Evolutionary conservation across 2,113 vertebrate genomes (phyloP).

Genomic region (Anthoscopus minutus): DNA sequence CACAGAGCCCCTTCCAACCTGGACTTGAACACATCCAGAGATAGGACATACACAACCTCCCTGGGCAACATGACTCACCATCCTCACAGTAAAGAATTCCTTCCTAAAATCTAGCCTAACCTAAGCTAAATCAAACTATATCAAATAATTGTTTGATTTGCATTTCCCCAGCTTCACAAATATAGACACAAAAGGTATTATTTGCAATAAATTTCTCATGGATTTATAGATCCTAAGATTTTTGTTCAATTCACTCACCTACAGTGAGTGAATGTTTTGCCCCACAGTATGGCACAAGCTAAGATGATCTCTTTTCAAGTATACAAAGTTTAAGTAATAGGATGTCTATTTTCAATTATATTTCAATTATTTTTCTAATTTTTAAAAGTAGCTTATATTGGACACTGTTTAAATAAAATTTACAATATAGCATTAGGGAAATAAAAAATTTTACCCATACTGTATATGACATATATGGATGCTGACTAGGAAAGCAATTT

Average conservation of each 20-base stretch:
- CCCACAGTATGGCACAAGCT: not conserved
- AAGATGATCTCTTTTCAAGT: not conserved
- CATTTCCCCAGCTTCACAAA: not conserved
- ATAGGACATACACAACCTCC: too few species aligned
- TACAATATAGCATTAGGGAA: not conserved
- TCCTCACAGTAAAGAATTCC: not conserved
- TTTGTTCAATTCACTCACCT: not conserved
- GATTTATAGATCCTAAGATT: not conserved
- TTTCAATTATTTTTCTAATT: not conserved
- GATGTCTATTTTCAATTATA: not conserved
- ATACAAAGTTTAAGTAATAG: not conserved
- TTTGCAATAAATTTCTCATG: not conserved
- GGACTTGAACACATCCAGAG: not conserved
- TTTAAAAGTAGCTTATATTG: not conserved
- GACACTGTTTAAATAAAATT: not conserved
- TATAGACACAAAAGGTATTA: not conserved
- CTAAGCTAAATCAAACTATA: not conserved
- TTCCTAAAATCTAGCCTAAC: not conserved
- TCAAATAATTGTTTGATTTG: not conserved
- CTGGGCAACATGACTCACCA: not conserved
- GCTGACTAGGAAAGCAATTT: conserved; percentile 16
- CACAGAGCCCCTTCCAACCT: not conserved
- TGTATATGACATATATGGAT: not conserved
- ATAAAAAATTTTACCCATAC: not conserved
- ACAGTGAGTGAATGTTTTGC: not conserved